Evolutionary conservation across 2,888 invertebrate genomes (phyloP).

Genomic region (Hyalella azteca): DNA sequence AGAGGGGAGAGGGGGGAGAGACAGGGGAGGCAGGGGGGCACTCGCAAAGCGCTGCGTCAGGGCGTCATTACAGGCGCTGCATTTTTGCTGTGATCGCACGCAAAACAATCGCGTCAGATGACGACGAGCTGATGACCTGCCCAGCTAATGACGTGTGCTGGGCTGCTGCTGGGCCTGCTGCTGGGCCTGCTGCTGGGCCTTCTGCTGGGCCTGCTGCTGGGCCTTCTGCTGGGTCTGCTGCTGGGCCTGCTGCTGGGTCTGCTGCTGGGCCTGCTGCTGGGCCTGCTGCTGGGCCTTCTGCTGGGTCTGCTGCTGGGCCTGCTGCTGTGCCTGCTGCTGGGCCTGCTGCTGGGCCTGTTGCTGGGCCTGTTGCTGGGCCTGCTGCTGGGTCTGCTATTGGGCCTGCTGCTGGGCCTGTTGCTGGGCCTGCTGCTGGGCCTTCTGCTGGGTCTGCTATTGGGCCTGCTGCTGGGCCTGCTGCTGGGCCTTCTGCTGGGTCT

Average conservation of each 20-base stretch:
- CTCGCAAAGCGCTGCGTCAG: slow-evolving; percentile 11
- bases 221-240: not conserved
- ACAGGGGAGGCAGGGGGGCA: not conserved
- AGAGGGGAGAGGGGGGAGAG: not conserved
- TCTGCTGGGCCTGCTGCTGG: not conserved
- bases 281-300: too few relatives aligned
- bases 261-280: too few relatives aligned
- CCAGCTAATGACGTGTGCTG: not conserved
- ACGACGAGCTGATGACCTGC: not conserved
- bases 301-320: too few relatives aligned
- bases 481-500: too few relatives aligned
- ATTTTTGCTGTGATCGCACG: not conserved
- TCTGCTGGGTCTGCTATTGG: too few relatives aligned
- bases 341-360: too few relatives aligned
- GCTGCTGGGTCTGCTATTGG: too few relatives aligned
- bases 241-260: not conserved
- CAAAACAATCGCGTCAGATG: slow-evolving; percentile 17
- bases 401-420: too few relatives aligned
- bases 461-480: too few relatives aligned
- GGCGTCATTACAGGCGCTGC: not conserved
- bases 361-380: too few relatives aligned
- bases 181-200: not conserved
- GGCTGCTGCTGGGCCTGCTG: not conserved
- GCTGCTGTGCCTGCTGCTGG: too few relatives aligned
- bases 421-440: too few relatives aligned